These are phyloP conservation scores for Bergia sp. DNA, from an alignment of 92 coral and sea anemone genomes.

Conservation along the genomic window DNA sequence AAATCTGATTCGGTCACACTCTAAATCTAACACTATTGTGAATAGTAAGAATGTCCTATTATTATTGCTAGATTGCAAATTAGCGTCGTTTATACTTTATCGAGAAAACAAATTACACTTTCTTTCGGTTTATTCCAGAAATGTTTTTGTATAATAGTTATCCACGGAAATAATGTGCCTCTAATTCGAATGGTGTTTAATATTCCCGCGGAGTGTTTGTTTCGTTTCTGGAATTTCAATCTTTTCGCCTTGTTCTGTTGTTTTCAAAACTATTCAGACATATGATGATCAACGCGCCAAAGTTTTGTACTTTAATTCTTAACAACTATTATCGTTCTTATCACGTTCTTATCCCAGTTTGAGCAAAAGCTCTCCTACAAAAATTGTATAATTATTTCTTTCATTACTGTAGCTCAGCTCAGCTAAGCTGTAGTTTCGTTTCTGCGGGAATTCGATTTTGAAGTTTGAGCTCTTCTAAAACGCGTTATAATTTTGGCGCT, in stretches of 20 bases:
- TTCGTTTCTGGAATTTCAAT: neutral
- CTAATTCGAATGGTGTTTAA: neutral
- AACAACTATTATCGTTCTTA: neutral
- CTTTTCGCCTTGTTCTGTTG: neutral
- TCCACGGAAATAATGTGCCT: neutral
- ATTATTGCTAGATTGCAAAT: neutral
- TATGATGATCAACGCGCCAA: too few relatives aligned
- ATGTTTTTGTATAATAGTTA: neutral
- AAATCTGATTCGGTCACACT: neutral
- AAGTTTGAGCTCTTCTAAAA: neutral
- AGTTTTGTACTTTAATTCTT: neutral
- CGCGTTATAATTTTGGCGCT: slow-evolving; percentile 29
- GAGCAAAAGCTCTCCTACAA: neutral
- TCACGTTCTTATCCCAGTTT: neutral
- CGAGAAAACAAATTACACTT: neutral
- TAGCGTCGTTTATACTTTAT: neutral
- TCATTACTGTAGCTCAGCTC: neutral
- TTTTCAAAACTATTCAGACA: too few relatives aligned
- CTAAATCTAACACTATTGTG: neutral
- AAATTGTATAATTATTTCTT: neutral
- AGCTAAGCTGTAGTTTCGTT: neutral
- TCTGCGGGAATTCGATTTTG: neutral
- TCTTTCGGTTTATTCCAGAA: neutral
- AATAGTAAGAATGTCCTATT: neutral
- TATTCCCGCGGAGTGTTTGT: too few relatives aligned